phyloP scores from a whole-genome alignment of 1,140 invertebrate species.

The Drosophila navojoa region DNA sequence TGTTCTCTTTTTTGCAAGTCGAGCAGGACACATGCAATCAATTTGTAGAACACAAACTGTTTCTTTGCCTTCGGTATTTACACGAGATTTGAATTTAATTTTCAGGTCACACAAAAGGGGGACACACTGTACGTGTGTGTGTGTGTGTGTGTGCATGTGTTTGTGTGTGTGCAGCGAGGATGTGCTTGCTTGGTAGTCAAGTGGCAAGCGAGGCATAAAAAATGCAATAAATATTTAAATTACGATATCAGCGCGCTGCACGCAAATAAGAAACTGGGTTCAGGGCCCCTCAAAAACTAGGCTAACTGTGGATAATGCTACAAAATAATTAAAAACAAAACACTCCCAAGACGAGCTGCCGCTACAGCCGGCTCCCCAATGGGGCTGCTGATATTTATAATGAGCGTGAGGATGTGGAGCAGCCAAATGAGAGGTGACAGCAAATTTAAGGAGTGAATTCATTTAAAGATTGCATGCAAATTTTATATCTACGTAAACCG shows the following conservation, averaged over 20 bases:
- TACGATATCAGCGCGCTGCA: constrained; percentile 73
- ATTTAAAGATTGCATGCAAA: too few relatives aligned
- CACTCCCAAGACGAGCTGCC: background rate
- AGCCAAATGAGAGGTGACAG: too few relatives aligned
- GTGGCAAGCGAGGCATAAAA: constrained; percentile 68
- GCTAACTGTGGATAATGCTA: constrained; percentile 65
- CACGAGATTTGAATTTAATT: constrained; percentile 81
- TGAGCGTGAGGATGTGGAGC: background rate
- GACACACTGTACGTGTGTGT: constrained; percentile 21
- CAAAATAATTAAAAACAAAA: constrained; percentile 61
- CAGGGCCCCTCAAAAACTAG: constrained; percentile 57
- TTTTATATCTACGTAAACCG: too few relatives aligned
- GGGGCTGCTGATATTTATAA: background rate
- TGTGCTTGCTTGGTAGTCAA: constrained; percentile 45
- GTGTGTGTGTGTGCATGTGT: constrained; percentile 5
- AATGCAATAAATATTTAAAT: constrained; percentile 82
- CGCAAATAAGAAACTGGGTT: constrained; percentile 62
- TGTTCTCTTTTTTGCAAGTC: background rate
- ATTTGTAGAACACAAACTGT: constrained; percentile 47
- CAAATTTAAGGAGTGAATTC: too few relatives aligned
- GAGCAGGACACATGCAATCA: constrained; percentile 53
- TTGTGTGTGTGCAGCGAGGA: constrained; percentile 23
- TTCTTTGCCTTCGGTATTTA: constrained; percentile 62
- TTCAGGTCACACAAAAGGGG: constrained; percentile 68
- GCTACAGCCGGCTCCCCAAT: too few relatives aligned